Base-by-base conservation (phyloP, 2,888 invertebrate genomes). In the Leptopilina drosophilae region DNA sequence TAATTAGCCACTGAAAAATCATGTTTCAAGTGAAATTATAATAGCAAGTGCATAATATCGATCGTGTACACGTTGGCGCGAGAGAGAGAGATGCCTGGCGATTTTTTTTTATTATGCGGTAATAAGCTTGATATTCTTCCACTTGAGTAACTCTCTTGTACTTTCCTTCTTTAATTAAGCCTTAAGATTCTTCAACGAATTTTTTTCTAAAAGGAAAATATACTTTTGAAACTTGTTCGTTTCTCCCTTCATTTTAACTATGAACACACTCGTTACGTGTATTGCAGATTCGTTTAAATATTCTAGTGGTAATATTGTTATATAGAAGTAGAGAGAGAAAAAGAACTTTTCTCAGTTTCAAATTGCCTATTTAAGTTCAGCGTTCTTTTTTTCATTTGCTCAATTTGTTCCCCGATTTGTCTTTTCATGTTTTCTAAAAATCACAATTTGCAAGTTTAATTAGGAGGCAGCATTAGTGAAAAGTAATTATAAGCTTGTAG, bases 1-100 rank as follows among this genome's bases (percentile, higher is more conserved):
- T 69, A 69, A 69, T 69, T 69, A 53, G 53, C 12, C 14, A 7
- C 53, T 69, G 69, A 69, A 69, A 69, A 69, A 69, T 69, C 49
- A 69, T 69, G 26, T 69, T 69, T 49, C 3, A 20, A 49, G 53
- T 69, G 20, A 53, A 69, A 69, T 53, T 69, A 69, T 69, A 69
- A 53, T 33, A 53, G 69, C 53, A 46, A 69, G 49, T 53, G 26
- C 26, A 49, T 46, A 11, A 46, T 49, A 69, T 53, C 69, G 69
- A 49, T 69, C 69, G 26, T 49, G 7, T 26, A 33, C 33, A 33
- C 33, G 33, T 33, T 33, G 33, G 33, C 5, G 33, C 0, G 33
- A 33, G 33, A 33, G 33, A 33, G 53, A 20, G 14, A 14, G 9
- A 2, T 26, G n/a, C 62, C 20, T 62, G 20, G 62, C n/a, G 62